phyloP scores from a whole-genome alignment of 2,113 vertebrate species.

The Hippocampus comes region DNA sequence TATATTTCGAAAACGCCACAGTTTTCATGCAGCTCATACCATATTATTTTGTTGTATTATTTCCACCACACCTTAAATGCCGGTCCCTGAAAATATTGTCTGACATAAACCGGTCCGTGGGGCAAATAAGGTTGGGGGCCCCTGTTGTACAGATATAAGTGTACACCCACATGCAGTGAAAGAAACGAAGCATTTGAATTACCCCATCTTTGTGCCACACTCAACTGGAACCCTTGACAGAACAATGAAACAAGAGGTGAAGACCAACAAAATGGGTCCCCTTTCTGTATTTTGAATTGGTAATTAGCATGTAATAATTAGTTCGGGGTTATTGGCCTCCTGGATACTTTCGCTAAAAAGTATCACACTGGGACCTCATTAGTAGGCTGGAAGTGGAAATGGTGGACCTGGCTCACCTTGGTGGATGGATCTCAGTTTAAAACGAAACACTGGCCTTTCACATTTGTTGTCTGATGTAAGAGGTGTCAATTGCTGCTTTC shows the following conservation, averaged over 20 bases:
- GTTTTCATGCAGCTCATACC: too few relatives aligned
- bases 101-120: too few relatives aligned
- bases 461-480: conserved; percentile 27
- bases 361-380: conserved; percentile 71
- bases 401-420: conserved; percentile 52
- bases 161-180: conserved; percentile 19
- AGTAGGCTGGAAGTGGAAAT: conserved; percentile 53
- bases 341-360: conserved; percentile 74
- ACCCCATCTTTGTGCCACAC: conserved; percentile 18
- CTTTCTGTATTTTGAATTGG: conserved; percentile 51
- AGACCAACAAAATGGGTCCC: conserved; percentile 51
- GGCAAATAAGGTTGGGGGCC: too few relatives aligned
- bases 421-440: conserved; percentile 42
- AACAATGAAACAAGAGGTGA: conserved; percentile 33
- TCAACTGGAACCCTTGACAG: conserved; percentile 51
- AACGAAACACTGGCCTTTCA: conserved; percentile 14
- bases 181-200: conserved; percentile 35
- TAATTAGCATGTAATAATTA: conserved; percentile 75
- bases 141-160: background rate
- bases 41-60: too few relatives aligned
- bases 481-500: conserved; percentile 38
- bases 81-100: too few relatives aligned
- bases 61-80: too few relatives aligned
- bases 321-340: conserved; percentile 70
- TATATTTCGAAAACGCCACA: too few relatives aligned